Evolutionary conservation across 2,888 invertebrate genomes (phyloP), one percentile per base, ranked within the genome.

Genomic region (Cephus spinipes): DNA sequence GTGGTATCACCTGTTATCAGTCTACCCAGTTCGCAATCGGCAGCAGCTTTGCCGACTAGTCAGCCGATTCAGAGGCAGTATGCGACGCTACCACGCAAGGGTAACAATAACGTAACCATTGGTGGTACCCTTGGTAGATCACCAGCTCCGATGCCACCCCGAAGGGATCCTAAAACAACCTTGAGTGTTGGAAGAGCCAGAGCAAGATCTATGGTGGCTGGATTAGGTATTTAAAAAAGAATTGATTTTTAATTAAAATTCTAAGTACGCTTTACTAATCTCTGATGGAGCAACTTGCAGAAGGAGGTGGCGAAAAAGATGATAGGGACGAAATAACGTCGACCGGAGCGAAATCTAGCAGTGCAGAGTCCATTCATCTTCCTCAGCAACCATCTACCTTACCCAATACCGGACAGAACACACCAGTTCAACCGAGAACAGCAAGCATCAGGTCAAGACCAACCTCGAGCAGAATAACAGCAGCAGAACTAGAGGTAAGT

Each of bases 101-200:
- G 95, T 87, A 95, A 94, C 69, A 94, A 94, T 87, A 88, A 90
- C 80, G 87, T 87, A 76, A 91, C 90, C 69, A 89, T 89, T 36
- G 91, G 90, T 71, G 90, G 91, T 35, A 93, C 92, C 11, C 86
- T 93, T 88, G 94, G 94, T 4, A 93, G 96, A 79, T 94, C 95
- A 81, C 95, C 96, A 76, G 98, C 98, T 11, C 99, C 99, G 0
- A 94, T 96, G 89, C 98, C 98, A 9, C 99, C 99, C 0, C 94
- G 98, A 35, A 94, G 99, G 74, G 98, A 99, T 92, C 99, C 99
- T 12, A 96, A 96, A 90, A 99, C 99, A 0, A 98, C 98, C 2
- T 93, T 99, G 71, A 98, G 98, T 90, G 97, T 98, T 81, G 98
- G 98, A 12, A 93, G 98, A 74, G 97, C 98, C 23, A 93, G 98